Evolutionary conservation across 1,140 invertebrate species (phyloP).

Genomic region (Kradibia gibbosae): DNA sequence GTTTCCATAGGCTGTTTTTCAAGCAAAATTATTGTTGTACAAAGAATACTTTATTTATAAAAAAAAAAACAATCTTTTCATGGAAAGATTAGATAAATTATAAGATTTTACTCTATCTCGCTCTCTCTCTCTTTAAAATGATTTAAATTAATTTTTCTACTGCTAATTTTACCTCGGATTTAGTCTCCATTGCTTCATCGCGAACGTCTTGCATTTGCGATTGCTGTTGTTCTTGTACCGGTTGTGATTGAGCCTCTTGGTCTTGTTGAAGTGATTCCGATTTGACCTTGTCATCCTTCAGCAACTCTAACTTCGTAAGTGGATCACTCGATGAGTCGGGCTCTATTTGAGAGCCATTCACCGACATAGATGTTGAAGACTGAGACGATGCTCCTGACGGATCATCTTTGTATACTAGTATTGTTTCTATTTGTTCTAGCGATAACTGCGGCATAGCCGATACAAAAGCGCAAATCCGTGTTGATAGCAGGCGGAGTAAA

Average conservation of each 20-base stretch:
- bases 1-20: slow-evolving; percentile 64
- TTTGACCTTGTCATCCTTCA: not conserved
- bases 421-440: slow-evolving; percentile 54
- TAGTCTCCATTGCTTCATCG: slow-evolving; percentile 24
- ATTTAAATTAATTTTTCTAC: not conserved
- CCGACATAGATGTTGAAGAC: not conserved
- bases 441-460: slow-evolving; percentile 51
- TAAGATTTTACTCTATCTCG: too few relatives aligned
- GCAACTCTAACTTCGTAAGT: not conserved
- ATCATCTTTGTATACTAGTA: slow-evolving; percentile 59
- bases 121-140: too few relatives aligned
- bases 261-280: not conserved
- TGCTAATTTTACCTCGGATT: slow-evolving; percentile 56
- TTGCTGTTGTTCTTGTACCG: slow-evolving; percentile 25
- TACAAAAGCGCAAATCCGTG: slow-evolving; percentile 54
- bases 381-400: slow-evolving; percentile 3
- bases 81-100: slow-evolving; percentile 4
- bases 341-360: not conserved
- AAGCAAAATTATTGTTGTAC: slow-evolving; percentile 8
- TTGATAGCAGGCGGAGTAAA: slow-evolving; percentile 50
- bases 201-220: slow-evolving; percentile 26
- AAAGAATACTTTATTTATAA: slow-evolving; percentile 22
- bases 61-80: slow-evolving; percentile 15
- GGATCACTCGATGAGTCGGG: not conserved
- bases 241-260: not conserved